Base-by-base conservation (phyloP, 1,140 invertebrate species). In the Drosophila murphyi region DNA sequence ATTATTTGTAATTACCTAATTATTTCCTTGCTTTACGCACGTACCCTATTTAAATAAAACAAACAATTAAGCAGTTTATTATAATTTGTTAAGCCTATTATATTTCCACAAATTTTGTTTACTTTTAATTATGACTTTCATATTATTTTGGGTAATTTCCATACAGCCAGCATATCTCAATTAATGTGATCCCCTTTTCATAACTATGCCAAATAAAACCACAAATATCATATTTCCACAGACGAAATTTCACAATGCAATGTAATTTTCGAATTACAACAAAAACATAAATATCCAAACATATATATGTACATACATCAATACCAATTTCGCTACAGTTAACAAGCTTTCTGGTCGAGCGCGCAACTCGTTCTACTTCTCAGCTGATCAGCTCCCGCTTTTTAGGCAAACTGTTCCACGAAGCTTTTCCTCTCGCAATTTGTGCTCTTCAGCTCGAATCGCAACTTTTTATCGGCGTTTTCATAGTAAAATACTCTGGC, bases 311-410 rank as follows among this genome's bases (percentile, higher is more conserved):
- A 20, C 20, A 20, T 34, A 4, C 3, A 20, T 45, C 12, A 32
- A 20, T 47, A 20, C 20, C 12, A 45, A 3, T 47, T 12, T 37
- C 29, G 28, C 29, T 32, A 34, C 35, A 5, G 35, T 8, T 3
- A 10, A 43, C 43, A 31, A 59, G 56, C 63, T 54, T n/a, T 6
- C 45, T 31, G 35, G 51, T 29, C 59, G 48, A 41, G 47, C 31
- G 56, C 54, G 48, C 3, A 78, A 50, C 60, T 50, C 29, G 37
- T 60, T 76, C 54, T 82, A 69, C 65, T 10, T 34, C 2, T n/a
- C 20, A 41, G 45, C 75, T 71, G 47, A 41, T 20, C 7, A 31
- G 8, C 48, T 35, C 3, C 35, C 29, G 28, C 28, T 57, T 31
- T 64, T 39, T 31, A 48, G 7, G 4, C 37, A 4, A 50, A 56